These are phyloP conservation scores for Scomber japonicus DNA, from an alignment of 2,113 vertebrate genomes.

Conservation along the genomic window DNA sequence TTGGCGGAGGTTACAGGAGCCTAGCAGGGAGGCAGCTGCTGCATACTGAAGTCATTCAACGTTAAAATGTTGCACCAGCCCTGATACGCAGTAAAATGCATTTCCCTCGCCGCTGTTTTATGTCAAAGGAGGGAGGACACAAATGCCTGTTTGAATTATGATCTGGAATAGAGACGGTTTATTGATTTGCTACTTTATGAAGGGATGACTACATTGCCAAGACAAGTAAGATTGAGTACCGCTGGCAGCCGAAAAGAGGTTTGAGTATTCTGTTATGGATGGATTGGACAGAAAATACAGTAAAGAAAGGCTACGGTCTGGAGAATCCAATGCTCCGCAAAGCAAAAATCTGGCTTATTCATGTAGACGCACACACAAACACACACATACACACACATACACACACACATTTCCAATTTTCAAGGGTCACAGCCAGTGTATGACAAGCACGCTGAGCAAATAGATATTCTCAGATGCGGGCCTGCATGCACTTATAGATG, in stretches of 20 bases:
- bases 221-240: slow-evolving; percentile 65
- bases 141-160: slow-evolving; percentile 72
- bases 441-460: slow-evolving; percentile 41
- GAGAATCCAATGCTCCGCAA: slow-evolving; percentile 3
- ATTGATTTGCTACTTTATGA: slow-evolving; percentile 75
- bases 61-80: slow-evolving; percentile 57
- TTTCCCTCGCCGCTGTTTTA: slow-evolving; percentile 58
- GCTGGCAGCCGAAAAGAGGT: slow-evolving; percentile 51
- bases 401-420: slow-evolving; percentile 1
- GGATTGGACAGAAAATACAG: slow-evolving; percentile 38
- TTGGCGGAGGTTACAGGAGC: slow-evolving; percentile 66
- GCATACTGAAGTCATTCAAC: slow-evolving; percentile 66
- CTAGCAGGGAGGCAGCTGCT: slow-evolving; percentile 60
- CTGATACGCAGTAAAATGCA: slow-evolving; percentile 49
- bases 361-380: background rate
- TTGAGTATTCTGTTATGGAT: slow-evolving; percentile 19
- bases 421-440: slow-evolving; percentile 27
- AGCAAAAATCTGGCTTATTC: slow-evolving; percentile 3
- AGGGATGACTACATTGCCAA: slow-evolving; percentile 57
- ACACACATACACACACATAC: background rate
- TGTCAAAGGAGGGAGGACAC: slow-evolving; percentile 62
- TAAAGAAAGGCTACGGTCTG: slow-evolving; percentile 9
- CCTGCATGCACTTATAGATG: slow-evolving; percentile 46
- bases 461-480: slow-evolving; percentile 37
- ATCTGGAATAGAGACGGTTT: slow-evolving; percentile 61